Evolutionary conservation across 1,140 invertebrate genomes (phyloP), one percentile per base, ranked within the genome.

Genomic region (Atta colombica): DNA sequence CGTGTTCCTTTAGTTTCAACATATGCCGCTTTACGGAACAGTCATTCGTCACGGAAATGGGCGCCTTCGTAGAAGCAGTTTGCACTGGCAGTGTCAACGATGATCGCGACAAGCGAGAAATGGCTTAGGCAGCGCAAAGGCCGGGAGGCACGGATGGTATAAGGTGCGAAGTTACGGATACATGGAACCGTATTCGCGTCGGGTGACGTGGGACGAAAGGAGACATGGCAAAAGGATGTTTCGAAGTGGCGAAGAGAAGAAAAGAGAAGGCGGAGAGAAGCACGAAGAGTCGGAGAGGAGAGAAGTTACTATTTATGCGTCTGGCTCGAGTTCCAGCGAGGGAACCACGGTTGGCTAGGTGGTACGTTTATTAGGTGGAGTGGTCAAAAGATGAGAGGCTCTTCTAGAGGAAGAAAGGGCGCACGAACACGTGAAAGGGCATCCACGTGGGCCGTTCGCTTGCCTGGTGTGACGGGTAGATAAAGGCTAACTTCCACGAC

Each of bases 81-180:
- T 84, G 80, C 69, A 31, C 75, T 35, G 51, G 58, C 75, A 58
- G 39, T 88, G 89, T 77, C 85, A 55, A 74, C 89, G 88, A 90
- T 78, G 77, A 77, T 78, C 77, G 31, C 78, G 72, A 82, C 71
- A 69, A 25, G 66, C 60, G 80, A 88, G 90, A 63, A 86, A 86
- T 61, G 45, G 68, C 68, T 82, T 74, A 69, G 49, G 53, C 55
- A 55, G 31, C 77, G 53, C 28, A 28, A 53, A n/a, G 49, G 55
- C 53, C 61, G 61, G 71, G 72, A 86, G 86, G 71, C 77, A 82
- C 53, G 88, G 75, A 82, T 61, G 89, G 75, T 85, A 85, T 78
- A 68, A 84, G 89, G 87, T 89, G 89, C 89, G 84, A 92, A 91
- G 87, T 91, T 88, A 88, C 89, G 39, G 80, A 74, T 74, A 82